Conservation (phyloP, 1,140 invertebrate genomes). For the Trachelipus rathkii region DNA sequence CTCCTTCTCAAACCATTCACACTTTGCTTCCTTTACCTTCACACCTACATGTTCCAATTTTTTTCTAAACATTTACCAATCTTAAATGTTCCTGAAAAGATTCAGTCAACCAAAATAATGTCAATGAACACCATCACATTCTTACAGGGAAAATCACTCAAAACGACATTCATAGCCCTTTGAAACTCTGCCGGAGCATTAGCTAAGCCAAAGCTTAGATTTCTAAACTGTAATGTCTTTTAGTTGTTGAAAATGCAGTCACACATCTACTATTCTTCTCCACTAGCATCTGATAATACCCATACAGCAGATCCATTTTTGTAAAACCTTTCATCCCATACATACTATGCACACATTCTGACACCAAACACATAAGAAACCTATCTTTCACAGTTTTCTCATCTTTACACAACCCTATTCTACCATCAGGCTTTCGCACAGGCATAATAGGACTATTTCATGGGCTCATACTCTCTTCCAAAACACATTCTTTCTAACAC, state of each 20-base stretch:
- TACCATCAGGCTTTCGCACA: background rate
- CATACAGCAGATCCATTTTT: background rate
- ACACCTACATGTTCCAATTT: background rate
- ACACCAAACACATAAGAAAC: background rate
- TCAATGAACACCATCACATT: constrained; percentile 17
- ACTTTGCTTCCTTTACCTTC: constrained; percentile 3
- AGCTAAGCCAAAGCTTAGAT: background rate
- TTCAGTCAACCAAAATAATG: constrained; percentile 18
- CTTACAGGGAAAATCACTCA: background rate
- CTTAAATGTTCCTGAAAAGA: constrained; percentile 6
- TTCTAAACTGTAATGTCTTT: constrained; percentile 18
- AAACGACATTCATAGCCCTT: background rate
- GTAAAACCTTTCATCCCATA: constrained; percentile 11
- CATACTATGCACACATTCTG: background rate
- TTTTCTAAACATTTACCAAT: constrained; percentile 1
- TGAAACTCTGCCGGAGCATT: background rate
- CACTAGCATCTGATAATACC: background rate
- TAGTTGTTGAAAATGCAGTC: constrained; percentile 6
- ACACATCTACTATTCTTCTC: background rate
- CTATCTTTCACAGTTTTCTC: background rate
- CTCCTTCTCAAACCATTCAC: constrained; percentile 14
- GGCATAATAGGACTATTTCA: constrained; percentile 2
- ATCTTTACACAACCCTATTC: background rate
- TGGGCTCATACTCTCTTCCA: background rate
- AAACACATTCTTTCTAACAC: background rate